These are phyloP conservation scores for Microtus oregoni DNA, from an alignment of 2,113 vertebrate species.

Conservation along the genomic window DNA sequence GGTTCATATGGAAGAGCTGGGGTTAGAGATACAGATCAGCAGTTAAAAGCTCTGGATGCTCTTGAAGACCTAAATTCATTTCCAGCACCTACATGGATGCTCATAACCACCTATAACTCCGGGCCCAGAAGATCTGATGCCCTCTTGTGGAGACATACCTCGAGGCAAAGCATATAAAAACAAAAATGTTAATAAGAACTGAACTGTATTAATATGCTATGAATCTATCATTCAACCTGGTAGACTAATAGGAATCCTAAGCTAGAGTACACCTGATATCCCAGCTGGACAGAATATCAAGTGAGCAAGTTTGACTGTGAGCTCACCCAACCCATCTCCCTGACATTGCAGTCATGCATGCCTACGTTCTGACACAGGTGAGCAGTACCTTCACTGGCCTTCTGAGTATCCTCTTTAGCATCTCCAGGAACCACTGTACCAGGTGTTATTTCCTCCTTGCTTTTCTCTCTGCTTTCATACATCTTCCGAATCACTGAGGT, in stretches of 20 bases:
- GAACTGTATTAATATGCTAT: background rate
- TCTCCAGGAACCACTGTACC: conserved; percentile 87
- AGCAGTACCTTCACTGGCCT: conserved; percentile 91
- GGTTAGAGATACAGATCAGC: background rate
- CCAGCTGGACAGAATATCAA: conserved; percentile 4
- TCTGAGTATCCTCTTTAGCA: conserved; percentile 89
- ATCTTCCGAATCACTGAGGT: conserved; percentile 99
- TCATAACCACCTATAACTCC: background rate
- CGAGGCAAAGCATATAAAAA: background rate
- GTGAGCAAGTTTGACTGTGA: background rate
- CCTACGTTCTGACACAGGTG: background rate
- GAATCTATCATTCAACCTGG: conserved; percentile 13
- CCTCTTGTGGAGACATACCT: background rate
- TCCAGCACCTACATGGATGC: background rate
- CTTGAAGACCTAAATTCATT: background rate
- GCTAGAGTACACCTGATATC: background rate
- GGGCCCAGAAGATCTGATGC: background rate
- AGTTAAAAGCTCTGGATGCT: background rate
- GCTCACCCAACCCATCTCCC: background rate
- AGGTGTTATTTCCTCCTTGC: conserved; percentile 91
- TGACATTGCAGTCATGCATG: background rate
- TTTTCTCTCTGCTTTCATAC: conserved; percentile 98
- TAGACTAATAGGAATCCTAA: background rate
- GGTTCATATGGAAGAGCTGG: background rate
- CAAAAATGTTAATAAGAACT: background rate